phyloP scores from a whole-genome alignment of 2,888 invertebrate genomes.

The Theodoxus fluviatilis region DNA sequence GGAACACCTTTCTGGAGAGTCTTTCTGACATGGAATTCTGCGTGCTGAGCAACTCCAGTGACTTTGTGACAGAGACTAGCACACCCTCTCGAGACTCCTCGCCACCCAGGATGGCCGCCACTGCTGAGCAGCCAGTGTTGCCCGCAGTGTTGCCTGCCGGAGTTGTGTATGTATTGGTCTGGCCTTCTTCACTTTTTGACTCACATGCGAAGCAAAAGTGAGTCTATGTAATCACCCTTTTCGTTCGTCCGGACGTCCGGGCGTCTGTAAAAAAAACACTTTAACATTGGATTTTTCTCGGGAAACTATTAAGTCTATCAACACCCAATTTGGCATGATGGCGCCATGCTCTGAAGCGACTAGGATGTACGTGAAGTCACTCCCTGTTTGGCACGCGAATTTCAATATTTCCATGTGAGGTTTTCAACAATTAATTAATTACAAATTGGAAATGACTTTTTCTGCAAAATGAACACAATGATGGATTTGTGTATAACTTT shows the following conservation, averaged over 20 bases:
- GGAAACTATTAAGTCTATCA: background rate
- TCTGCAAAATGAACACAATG: too few relatives aligned
- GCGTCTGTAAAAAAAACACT: background rate
- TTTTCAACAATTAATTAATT: too few relatives aligned
- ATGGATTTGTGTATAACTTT: too few relatives aligned
- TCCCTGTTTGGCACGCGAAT: too few relatives aligned
- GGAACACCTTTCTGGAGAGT: conserved; percentile 62
- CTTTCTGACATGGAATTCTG: conserved; percentile 62
- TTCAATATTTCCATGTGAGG: too few relatives aligned
- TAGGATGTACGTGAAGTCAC: too few relatives aligned
- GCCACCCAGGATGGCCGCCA: too few relatives aligned
- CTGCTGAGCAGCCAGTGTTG: too few relatives aligned
- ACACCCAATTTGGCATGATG: too few relatives aligned
- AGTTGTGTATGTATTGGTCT: conserved; percentile 34
- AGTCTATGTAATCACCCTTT: background rate
- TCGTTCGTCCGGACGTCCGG: background rate
- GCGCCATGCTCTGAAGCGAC: too few relatives aligned
- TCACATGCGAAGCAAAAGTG: background rate
- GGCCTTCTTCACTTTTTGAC: background rate
- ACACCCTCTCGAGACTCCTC: background rate
- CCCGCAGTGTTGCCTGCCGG: conserved; percentile 28
- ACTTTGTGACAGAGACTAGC: conserved; percentile 1
- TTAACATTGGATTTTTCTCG: background rate
- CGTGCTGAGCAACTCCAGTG: conserved; percentile 37
- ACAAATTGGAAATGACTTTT: too few relatives aligned